phyloP scores from a whole-genome alignment of 2,888 invertebrate genomes.

The Actias luna region DNA sequence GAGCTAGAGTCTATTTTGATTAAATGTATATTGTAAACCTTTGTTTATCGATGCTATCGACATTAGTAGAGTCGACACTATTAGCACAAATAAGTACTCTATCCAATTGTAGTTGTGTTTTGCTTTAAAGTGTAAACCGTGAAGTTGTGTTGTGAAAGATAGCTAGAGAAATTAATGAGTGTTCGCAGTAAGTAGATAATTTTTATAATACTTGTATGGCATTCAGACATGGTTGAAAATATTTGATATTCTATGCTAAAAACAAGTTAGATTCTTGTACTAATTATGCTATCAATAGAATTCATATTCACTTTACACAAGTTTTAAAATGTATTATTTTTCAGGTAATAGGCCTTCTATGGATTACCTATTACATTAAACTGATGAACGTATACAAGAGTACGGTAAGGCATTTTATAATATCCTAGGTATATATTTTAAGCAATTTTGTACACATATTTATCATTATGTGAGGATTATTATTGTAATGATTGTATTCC shows the following conservation, averaged over 20 bases:
- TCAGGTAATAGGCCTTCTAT: neutral
- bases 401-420: neutral
- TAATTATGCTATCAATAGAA: neutral
- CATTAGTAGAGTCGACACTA: neutral
- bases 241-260: neutral
- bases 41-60: neutral
- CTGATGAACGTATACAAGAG: neutral
- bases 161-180: neutral
- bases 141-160: neutral
- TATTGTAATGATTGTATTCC: neutral
- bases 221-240: neutral
- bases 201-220: neutral
- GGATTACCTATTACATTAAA: neutral
- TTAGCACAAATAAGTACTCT: neutral
- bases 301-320: no score
- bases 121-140: no score
- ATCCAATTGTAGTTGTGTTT: neutral
- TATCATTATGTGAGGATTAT: neutral
- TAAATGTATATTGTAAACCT: neutral
- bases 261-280: neutral
- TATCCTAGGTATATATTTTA: neutral
- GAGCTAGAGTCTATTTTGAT: neutral
- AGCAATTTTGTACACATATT: neutral
- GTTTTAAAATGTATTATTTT: neutral
- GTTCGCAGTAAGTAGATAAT: neutral